Base-by-base conservation (phyloP, 2,797 vertebrate genomes). In the Enteromius unitaeniatus region DNA sequence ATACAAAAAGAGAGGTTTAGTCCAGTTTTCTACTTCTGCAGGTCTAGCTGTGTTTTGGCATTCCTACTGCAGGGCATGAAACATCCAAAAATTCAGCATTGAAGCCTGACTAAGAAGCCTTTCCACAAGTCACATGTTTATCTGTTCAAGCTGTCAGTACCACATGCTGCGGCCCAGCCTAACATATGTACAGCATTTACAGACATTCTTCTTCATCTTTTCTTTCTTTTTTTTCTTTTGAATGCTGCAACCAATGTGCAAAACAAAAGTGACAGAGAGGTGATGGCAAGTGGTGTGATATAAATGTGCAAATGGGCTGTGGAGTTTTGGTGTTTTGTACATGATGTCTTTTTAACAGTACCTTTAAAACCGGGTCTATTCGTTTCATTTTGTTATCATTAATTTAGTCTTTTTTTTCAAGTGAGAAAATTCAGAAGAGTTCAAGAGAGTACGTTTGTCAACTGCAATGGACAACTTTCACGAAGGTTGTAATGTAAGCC, bases 41-140 rank as follows among this genome's bases (percentile, higher is more conserved):
- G 42, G 28, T 75, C 70, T 64, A 31, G 77, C 28, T 86, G 80
- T 78, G 67, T 58, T 78, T 75, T 70, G 67, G 64, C 75, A 85
- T 80, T 42, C 62, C 26, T 67, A 80, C 86, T 85, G 78, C 49
- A 84, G 77, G 85, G 62, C 77, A 81, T 88, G 75, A 65, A 76
- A 82, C 65, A 88, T 85, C 83, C 64, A 81, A 82, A 6, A 83
- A 69, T 69, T 79, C 64, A 80, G 84, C 78, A 84, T 79, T 49
- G 70, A 31, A 88, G 85, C 86, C 83, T 34, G 55, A 84, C 62
- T 80, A 81, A 67, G 87, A 90, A 84, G 73, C 85, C 76, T 65
- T 73, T 45, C 65, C 60, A 65, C 78, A 28, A 82, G 55, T 74
- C 79, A 64, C 72, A 72, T 79, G 69, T 83, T 85, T 78, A 85